A percentile compares a stretch with the other conserved stretches of the same genome.
phyloP scores from a whole-genome alignment of 2,797 vertebrate species.

The Protosalanx chinensis region DNA sequence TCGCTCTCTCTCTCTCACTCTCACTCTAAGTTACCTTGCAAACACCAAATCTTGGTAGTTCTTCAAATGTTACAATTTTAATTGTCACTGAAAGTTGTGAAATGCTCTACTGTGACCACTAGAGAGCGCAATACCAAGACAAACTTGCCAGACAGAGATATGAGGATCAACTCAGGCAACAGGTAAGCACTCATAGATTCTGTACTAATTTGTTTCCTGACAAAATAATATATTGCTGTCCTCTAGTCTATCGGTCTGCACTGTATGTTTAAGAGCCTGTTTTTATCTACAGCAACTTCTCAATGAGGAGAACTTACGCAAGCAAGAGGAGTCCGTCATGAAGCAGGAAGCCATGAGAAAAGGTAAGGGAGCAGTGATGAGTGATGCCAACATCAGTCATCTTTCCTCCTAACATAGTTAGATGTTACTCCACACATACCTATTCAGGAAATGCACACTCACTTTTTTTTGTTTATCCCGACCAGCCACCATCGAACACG shows the following conservation, averaged over 20 bases:
- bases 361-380: conserved; percentile 57
- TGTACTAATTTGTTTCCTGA: not conserved
- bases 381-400: not conserved
- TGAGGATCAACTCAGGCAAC: conserved; percentile 82
- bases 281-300: conserved; percentile 72
- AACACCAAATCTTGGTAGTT: not conserved
- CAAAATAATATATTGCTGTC: not conserved
- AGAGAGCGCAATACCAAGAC: conserved; percentile 88
- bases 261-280: not conserved
- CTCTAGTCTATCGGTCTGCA: not conserved
- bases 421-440: not conserved
- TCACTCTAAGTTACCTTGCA: too few species aligned
- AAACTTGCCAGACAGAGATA: conserved; percentile 83
- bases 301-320: conserved; percentile 83
- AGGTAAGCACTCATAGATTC: conserved; percentile 60
- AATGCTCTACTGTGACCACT: conserved; percentile 1
- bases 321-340: conserved; percentile 84
- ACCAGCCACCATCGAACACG: conserved; percentile 78
- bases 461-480: too few species aligned
- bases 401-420: too few species aligned
- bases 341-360: conserved; percentile 85
- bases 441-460: not conserved
- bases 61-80: not conserved
- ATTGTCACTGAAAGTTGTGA: not conserved
- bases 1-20: too few species aligned